A percentile compares a stretch with the other conserved stretches of the same genome.
phyloP scores from a whole-genome alignment of 2,888 invertebrate genomes.

The Oxytorus armatus region DNA sequence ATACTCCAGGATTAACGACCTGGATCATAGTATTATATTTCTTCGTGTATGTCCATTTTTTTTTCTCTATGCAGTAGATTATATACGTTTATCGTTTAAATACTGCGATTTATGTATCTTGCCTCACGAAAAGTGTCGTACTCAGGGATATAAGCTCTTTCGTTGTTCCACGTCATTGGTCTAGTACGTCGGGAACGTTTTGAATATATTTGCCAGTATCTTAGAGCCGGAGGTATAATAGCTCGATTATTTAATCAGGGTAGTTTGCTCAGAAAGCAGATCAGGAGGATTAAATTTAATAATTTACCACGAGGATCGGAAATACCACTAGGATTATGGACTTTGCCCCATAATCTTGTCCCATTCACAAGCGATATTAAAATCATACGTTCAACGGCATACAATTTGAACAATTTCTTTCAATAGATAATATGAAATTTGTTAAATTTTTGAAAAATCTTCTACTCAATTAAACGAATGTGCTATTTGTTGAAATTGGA shows the following conservation, averaged over 20 bases:
- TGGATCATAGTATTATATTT: too few species aligned
- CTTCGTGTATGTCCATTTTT: not conserved
- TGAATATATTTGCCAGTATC: not conserved
- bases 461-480: not conserved
- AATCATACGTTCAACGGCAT: not conserved
- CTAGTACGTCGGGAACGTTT: not conserved
- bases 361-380: not conserved
- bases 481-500: not conserved
- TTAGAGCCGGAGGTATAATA: not conserved
- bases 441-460: not conserved
- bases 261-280: constrained; percentile 4
- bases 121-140: not conserved
- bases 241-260: constrained; percentile 32
- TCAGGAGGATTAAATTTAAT: constrained; percentile 24
- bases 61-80: not conserved
- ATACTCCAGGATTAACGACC: too few species aligned
- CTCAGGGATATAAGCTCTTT: not conserved
- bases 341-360: too few species aligned
- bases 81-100: not conserved
- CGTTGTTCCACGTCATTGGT: not conserved
- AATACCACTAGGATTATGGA: constrained; percentile 36
- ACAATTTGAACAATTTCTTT: not conserved
- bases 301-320: constrained; percentile 25
- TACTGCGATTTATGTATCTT: not conserved
- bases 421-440: too few species aligned